These are phyloP conservation scores for Drosophila lacertosa DNA, from an alignment of 1,140 invertebrate genomes.

Conservation along the genomic window DNA sequence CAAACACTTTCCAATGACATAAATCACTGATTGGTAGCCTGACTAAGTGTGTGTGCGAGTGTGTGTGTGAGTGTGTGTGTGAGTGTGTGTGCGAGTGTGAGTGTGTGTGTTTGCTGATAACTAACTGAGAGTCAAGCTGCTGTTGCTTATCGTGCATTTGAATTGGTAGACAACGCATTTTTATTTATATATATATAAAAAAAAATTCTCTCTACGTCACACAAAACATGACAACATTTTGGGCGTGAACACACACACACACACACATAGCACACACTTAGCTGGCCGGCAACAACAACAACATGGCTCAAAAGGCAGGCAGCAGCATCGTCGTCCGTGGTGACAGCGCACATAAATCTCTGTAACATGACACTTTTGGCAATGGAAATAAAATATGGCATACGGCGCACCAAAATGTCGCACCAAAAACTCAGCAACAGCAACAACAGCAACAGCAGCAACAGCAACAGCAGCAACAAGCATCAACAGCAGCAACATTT, in stretches of 20 bases:
- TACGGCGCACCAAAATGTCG: conserved; percentile 78
- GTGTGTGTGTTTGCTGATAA: conserved; percentile 56
- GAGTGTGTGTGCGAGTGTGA: conserved; percentile 10
- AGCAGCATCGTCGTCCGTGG: conserved; percentile 57
- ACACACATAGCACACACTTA: conserved; percentile 10
- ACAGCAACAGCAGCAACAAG: conserved; percentile 30
- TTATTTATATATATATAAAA: conserved; percentile 55
- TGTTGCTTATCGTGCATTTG: conserved; percentile 64
- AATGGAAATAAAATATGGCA: conserved; percentile 84
- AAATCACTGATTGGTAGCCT: conserved; percentile 63
- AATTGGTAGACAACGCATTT: conserved; percentile 76
- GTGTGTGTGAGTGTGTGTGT: conserved; percentile 21
- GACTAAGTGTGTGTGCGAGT: conserved; percentile 17
- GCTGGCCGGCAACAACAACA: conserved; percentile 28
- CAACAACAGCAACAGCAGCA: conserved; percentile 33
- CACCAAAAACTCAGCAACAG: conserved; percentile 52
- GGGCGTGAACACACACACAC: conserved; percentile 66
- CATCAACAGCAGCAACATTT: conserved; percentile 23
- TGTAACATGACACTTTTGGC: conserved; percentile 84
- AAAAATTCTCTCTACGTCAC: conserved; percentile 64
- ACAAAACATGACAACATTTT: conserved; percentile 80
- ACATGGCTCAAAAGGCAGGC: conserved; percentile 49
- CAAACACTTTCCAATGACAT: conserved; percentile 59
- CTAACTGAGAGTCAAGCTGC: conserved; percentile 60
- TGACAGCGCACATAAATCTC: conserved; percentile 83